Conservation (phyloP, 1,140 invertebrate species). For the Pseudachorutes palmiensis region DNA sequence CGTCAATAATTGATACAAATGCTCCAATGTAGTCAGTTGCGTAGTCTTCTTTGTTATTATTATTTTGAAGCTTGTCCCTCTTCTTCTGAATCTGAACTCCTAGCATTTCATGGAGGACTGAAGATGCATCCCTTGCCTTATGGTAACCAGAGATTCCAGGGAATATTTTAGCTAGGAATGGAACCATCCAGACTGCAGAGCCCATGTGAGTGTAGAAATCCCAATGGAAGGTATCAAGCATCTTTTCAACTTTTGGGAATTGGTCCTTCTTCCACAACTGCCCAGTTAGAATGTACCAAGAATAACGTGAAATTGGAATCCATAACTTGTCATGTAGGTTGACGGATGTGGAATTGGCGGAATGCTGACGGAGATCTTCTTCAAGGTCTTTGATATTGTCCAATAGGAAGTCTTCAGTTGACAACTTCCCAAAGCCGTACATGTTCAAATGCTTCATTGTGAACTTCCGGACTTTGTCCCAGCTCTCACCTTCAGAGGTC, state of each 20-base stretch:
- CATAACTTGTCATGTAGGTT: background rate
- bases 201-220: background rate
- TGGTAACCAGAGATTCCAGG: background rate
- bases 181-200: background rate
- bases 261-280: background rate
- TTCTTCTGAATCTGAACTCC: background rate
- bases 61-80: background rate
- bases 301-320: background rate
- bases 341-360: background rate
- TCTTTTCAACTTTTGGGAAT: background rate
- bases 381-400: background rate
- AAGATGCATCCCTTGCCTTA: background rate
- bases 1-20: no score
- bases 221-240: background rate
- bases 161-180: background rate
- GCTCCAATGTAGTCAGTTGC: no score
- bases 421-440: background rate
- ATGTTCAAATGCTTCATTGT: background rate
- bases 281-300: conserved; percentile 1
- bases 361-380: background rate
- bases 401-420: background rate
- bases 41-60: background rate
- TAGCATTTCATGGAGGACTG: background rate
- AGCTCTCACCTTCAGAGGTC: background rate
- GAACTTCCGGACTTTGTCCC: background rate